Evolutionary conservation across 2,888 invertebrate species (phyloP), one percentile per base, ranked within the genome.

Genomic region (Lasioglossum vierecki): DNA sequence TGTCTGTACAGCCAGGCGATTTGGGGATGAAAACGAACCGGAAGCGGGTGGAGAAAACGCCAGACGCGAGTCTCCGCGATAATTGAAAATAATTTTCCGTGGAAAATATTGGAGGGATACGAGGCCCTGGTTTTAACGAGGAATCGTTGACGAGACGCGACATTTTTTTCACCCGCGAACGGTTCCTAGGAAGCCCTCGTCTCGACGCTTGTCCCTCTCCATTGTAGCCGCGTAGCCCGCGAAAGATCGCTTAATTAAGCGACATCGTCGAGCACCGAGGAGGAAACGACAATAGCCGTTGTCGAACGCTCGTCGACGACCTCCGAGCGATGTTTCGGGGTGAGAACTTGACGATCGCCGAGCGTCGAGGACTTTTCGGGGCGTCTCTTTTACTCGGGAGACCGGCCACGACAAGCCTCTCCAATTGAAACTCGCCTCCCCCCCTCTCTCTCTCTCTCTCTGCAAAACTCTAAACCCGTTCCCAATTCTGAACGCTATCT

Each of bases 171-270:
- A 41, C n/a, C 63, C 74, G 39, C 68, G 68, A 41, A 44, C 68
- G 75, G 63, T 68, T 74, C 70, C 41, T 68, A 18, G 66, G 22
- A 66, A 66, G n/a, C 53, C 35, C 75, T 30, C 75, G 49, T 66
- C 46, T 66, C 46, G 46, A 74, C 41, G 68, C 74, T 74, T 76
- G 35, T n/a, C 66, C 46, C 22, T 3, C 39, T 41, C 44, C 22
- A 9, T 46, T 44, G 46, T 66, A 76, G 35, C 41, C 63, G 30
- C 46, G 66, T 18, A 30, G 66, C 35, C 66, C 60, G 60, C 41
- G 41, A 60, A 75, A 41, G 41, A 57, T 76, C 72, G 76, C 49
- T 84, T 80, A 80, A 80, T 84, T 80, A 84, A 84, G 71, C 71
- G 39, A 73, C 70, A 53, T 66, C 74, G 76, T 74, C 53, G 76